Percentiles rank a stretch among this genome's conserved stretches.
Conservation (phyloP, 1,140 invertebrate genomes). For the Cotesia vestalis region DNA sequence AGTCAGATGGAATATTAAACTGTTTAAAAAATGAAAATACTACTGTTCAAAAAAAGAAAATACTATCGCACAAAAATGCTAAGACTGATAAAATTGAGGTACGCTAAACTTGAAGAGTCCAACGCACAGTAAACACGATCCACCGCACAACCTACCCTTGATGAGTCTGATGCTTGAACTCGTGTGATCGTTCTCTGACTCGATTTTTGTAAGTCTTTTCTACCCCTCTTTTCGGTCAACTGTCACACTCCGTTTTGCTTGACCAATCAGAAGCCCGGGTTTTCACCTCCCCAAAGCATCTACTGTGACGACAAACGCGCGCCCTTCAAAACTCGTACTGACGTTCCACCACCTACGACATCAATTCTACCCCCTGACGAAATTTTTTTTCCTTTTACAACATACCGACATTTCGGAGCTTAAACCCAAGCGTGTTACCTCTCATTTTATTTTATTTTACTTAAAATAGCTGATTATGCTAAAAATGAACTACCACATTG, state of each 20-base stretch:
- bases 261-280: not conserved
- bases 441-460: not conserved
- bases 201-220: not conserved
- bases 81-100: too few species aligned
- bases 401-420: not conserved
- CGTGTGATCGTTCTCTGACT: not conserved
- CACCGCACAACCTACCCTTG: not conserved
- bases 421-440: not conserved
- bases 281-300: conserved; percentile 1
- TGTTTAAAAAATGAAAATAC: too few species aligned
- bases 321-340: conserved; percentile 16
- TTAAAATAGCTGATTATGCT: not conserved
- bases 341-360: conserved; percentile 5
- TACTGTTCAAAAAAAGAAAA: too few species aligned
- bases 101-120: not conserved
- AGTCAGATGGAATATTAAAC: too few species aligned
- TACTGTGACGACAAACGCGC: conserved; percentile 14
- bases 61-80: too few species aligned
- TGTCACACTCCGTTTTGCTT: not conserved
- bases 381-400: not conserved
- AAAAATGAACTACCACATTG: not conserved
- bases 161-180: not conserved
- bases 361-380: not conserved
- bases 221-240: not conserved
- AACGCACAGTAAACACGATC: not conserved